A percentile compares a stretch with the other conserved stretches of the same genome.
Evolutionary conservation across 2,797 vertebrate species (phyloP).

Genomic region (Lepus townsendii): DNA sequence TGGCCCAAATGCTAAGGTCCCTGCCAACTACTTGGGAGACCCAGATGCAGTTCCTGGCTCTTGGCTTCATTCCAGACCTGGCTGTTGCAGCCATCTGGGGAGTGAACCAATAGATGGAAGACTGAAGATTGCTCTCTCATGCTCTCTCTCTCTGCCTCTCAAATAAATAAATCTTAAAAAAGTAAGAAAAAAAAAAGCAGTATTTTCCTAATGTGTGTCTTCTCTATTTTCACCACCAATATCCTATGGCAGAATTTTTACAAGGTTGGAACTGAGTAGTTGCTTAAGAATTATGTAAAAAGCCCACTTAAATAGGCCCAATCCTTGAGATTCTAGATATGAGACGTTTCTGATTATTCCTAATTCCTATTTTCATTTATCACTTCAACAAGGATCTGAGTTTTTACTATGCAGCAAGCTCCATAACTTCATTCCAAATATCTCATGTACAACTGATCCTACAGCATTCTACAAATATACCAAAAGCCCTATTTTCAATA

Average conservation of each 20-base stretch:
- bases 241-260: constrained; percentile 21
- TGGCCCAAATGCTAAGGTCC: too few relatives aligned
- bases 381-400: constrained; percentile 3
- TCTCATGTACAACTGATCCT: neutral
- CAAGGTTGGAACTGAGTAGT: neutral
- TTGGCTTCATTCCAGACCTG: too few relatives aligned
- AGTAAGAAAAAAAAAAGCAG: constrained; percentile 16
- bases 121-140: too few relatives aligned
- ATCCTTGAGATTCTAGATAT: constrained; percentile 14
- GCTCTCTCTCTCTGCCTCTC: too few relatives aligned
- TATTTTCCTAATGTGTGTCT: neutral
- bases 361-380: constrained; percentile 1
- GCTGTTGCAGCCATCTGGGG: too few relatives aligned
- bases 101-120: too few relatives aligned
- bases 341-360: neutral
- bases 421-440: constrained; percentile 3
- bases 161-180: too few relatives aligned
- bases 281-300: constrained; percentile 55
- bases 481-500: constrained; percentile 32
- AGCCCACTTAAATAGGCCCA: neutral
- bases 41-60: too few relatives aligned
- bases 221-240: constrained; percentile 20
- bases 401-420: neutral
- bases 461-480: constrained; percentile 17
- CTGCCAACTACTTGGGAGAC: too few relatives aligned